Evolutionary conservation across 2,888 invertebrate species (phyloP), one percentile per base, ranked within the genome.

Genomic region (Drosophila infuscata): DNA sequence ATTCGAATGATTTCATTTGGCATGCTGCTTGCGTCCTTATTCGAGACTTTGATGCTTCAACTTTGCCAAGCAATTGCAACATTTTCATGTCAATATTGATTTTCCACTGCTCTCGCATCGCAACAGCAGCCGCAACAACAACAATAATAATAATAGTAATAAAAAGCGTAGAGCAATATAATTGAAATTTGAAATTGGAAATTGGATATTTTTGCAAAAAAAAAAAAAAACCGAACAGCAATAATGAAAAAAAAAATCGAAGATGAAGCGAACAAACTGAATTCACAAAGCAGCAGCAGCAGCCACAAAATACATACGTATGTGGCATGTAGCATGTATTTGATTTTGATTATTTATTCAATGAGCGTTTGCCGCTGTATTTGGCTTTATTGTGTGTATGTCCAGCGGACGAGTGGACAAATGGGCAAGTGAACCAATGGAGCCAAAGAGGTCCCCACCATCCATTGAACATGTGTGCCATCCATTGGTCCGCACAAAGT

Each of bases 121-220:
- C 56, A 70, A 52, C 75, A 76, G 49, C 62, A 68, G 46, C 53
- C 56, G 38, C 62, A 66, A n/a, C 65, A 73, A 32, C 12, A 74
- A 70, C 33, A 83, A 69, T 30, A 78, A 83, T 64, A 80, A 79
- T 73, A 84, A 83, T 74, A 84, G 79, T 81, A 88, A 86, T 81
- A 79, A 82, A 82, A 88, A 83, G 81, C 86, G 88, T 85, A 83
- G 62, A 82, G 79, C 81, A 81, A 83, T 83, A 88, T 87, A 87
- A 88, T 87, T 87, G 87, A 86, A 87, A 86, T 87, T 87, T 83
- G 82, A 88, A 87, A 87, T 88, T 88, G 88, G 76, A 86, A 82
- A 88, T 86, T 86, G 84, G 79, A 82, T 87, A 87, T 87, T 87
- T 84, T 78, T 76, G 84, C 85, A 83, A 72, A 46, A 65, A 76